A percentile compares a stretch with the other conserved stretches of the same genome.
These are phyloP conservation scores for Zonitis immaculata DNA, from an alignment of 2,888 invertebrate species.

Conservation along the genomic window DNA sequence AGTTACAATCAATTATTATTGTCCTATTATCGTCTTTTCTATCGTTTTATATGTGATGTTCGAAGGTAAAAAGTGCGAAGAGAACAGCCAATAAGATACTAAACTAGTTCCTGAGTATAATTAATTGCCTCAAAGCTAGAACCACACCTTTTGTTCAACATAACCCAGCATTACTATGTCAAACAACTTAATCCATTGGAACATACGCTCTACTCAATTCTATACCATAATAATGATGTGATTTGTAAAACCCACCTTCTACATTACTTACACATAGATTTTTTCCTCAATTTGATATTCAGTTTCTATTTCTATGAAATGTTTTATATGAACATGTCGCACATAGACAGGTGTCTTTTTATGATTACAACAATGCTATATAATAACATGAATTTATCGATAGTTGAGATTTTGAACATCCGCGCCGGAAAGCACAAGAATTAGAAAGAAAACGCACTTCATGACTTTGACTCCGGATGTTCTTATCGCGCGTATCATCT, in stretches of 20 bases:
- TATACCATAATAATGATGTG: too few relatives aligned
- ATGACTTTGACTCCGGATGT: conserved; percentile 13
- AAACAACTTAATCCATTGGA: conserved; percentile 29
- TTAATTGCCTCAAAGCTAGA: conserved; percentile 29
- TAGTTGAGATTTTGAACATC: too few relatives aligned
- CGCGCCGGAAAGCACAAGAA: not conserved
- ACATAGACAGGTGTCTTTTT: too few relatives aligned
- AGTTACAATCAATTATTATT: conserved; percentile 19
- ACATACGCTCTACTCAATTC: too few relatives aligned
- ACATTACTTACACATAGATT: too few relatives aligned
- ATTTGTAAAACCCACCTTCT: too few relatives aligned
- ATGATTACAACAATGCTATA: too few relatives aligned
- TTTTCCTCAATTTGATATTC: too few relatives aligned
- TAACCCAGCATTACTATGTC: conserved; percentile 30
- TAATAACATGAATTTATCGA: too few relatives aligned
- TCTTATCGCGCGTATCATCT: conserved; percentile 10
- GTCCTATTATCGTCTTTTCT: conserved; percentile 15
- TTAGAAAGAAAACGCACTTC: not conserved
- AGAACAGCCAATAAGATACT: conserved; percentile 24
- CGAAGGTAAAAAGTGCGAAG: conserved; percentile 23
- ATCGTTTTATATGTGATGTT: conserved; percentile 18
- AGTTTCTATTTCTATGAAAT: too few relatives aligned
- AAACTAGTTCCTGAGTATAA: conserved; percentile 27
- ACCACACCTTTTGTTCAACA: conserved; percentile 29
- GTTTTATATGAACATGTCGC: too few relatives aligned